Base-by-base conservation (phyloP, 2,888 invertebrate genomes). In the Eupelmus urozonus region DNA sequence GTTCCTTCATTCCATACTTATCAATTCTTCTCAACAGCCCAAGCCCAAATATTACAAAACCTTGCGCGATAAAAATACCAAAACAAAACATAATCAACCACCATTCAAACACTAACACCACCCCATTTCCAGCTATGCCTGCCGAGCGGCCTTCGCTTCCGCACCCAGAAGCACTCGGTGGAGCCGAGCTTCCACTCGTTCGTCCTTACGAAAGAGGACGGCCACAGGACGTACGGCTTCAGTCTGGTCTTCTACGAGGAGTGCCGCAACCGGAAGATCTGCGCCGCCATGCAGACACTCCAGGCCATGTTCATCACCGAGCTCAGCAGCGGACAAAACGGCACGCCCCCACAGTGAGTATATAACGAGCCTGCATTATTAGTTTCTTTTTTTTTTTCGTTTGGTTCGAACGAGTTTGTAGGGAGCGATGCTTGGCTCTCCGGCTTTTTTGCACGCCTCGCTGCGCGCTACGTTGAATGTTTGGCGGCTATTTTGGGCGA, bases 221-320 rank as follows among this genome's bases (percentile, higher is more conserved):
- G 98, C 73, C 95, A 95, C 83, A 92, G 98, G 83, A 95, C 95
- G 83, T 98, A 97, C 91, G 99, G 99, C 79, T 97, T 97, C 87
- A 96, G 97, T 87, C 93, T 97, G 83, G 95, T 98, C 20, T 99
- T 99, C 90, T 98, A 96, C 91, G 99, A 99, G 91, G 97, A 98
- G 92, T 97, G 98, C 82, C 93, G 95, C 76, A 97, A 97, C 90
- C 92, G 94, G 69, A 95, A 97, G 89, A 97, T 99, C 84, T 97
- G 97, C 90, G 95, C 95, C 85, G 98, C 98, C 69, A 98, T 99
- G 95, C 97, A 98, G 90, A 97, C 97, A 49, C 92, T 98, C 83
- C 97, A 98, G 92, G 94, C 96, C 82, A 96, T 97, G 96, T 96
- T 96, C 87, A 94, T 96, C 83, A 96, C 96, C 53, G 97, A 97